Base-by-base conservation (phyloP, 2,113 vertebrate genomes). In the Fulica atra region DNA sequence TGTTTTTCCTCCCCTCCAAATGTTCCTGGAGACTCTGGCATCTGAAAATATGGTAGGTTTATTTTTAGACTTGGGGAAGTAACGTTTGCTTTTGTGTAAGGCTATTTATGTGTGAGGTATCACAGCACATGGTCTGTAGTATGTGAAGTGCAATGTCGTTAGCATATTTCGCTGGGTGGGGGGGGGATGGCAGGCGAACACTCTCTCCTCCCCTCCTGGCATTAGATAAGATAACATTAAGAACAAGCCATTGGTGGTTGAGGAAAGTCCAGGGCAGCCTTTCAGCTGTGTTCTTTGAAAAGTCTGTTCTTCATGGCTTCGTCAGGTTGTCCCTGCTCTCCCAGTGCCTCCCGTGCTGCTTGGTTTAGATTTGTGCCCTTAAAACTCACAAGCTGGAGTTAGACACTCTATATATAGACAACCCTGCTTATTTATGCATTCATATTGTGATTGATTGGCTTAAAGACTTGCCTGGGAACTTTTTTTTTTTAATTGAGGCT, bases 121-220 rank as follows among this genome's bases (percentile, higher is more conserved):
- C 18, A 0, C 59, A 48, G 54, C 59, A 20, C 40, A 8, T 3
- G 21, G 21, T 6, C 73, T 40, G 48, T 6, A 16, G 35, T 5
- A 3, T n/a, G 80, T 20, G 80, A 36, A 42, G 88, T 19, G 26
- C 26, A 4, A 6, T 31, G 36, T 36, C 31, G 24, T 70, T 68
- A 10, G 19, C 23, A 14, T 19, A 7, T 35, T 33, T 35, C 36
- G 26, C 11, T 26, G 11, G 13, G 2, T 29, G 14, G 14, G 44
- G 0, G 0, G 5, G 13, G 15, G 23, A 8, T 11, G 65, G 14
- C 26, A 11, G 0, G 0, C 11, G 40, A 69, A 29, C 12, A 4
- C 17, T 26, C 23, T 57, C 57, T 25, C 36, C 16, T 53, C 54
- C n/a, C 21, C 29, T 38, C 21, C 56, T 66, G 68, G 61, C 29